Evolutionary conservation across 2,113 vertebrate genomes (phyloP), one percentile per base, ranked within the genome.

Genomic region (Psilopogon haemacephalus): DNA sequence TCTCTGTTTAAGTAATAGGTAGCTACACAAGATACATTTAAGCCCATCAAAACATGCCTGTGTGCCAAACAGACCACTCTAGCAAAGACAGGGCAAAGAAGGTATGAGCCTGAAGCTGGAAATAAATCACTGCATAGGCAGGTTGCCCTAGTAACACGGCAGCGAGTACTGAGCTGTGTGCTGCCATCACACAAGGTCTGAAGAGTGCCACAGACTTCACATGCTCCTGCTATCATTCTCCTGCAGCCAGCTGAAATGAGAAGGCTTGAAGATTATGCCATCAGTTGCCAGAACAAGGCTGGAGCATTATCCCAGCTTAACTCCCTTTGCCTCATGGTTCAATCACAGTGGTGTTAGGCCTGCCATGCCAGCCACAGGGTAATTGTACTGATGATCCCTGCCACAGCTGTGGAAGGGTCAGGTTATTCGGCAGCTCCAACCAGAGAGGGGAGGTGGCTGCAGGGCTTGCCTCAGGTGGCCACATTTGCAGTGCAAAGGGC

Each of bases 301-400:
- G 74, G 52, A 83, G 56, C 40, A 1, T 90, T 91, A 96, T 90
- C 89, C 93, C 80, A 77, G 92, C 89, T 97, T 95, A 94, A 94
- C 60, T 77, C 68, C 52, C 42, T 90, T 91, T 88, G 68, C 74
- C 42, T 65, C 0, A 0, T 32, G 18, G 76, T 30, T 94, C 85
- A 67, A 4, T 23, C 0, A 0, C 14, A 79, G 76, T 1, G 6
- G 82, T 48, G 69, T 62, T 19, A 86, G 63, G 55, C 33, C 63
- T 55, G 55, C 64, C 84, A 72, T 6, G 7, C 42, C 68, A 91
- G 88, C 52, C 73, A 33, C 32, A 26, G 58, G 67, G 33, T 56
- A 70, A 70, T 70, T n/a, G 26, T 6, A 15, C 74, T 50, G 58
- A 95, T 80, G 28, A 55, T 55, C 79, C 84, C 72, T 44, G 42